Evolutionary conservation across 2,113 vertebrate species (phyloP), one percentile per base, ranked within the genome.

Genomic region (Neodontobutis hainanensis): DNA sequence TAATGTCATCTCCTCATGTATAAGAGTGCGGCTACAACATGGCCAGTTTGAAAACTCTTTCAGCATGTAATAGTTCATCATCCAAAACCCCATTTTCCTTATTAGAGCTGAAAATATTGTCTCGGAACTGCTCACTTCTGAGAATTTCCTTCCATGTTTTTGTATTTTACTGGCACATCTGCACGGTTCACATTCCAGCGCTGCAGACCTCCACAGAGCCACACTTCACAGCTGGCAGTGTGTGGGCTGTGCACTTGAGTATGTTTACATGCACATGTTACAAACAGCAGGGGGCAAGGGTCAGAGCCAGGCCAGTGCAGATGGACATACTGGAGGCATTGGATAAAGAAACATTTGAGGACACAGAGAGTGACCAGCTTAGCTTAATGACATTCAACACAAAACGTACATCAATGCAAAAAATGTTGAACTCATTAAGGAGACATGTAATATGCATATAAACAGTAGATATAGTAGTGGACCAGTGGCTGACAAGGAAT

Each of bases 131-230:
- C 19, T 60, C 3, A n/a, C 19, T 16, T 0, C 5, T 44, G 50
- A 49, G 3, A 3, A 55, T 11, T 11, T 51, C 35, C 8, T 44
- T 9, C 27, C n/a, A 14, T 19, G 42, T 14, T 19, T 43, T 34
- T 32, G 5, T 12, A 45, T 51, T 74, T 45, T 2, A 34, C 35
- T 16, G 19, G 52, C 50, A 71, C 56, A 78, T 71, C 73, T n/a
- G 10, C 59, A 65, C 47, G 58, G 34, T 68, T 46, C 45, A 73
- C 73, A 88, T 88, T 88, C 84, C 86, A 66, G 40, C 58, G 12
- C 65, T 55, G 38, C 56, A 2, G 52, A 68, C 68, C 68, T 77
- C 70, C 73, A 72, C 68, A 8, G 49, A 70, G 68, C 64, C 43
- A 35, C 36, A 50, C 47, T 42, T 7, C 70, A 82, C 87, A 85